Base-by-base conservation (phyloP, 2,113 vertebrate genomes). In the Empidonax traillii region DNA sequence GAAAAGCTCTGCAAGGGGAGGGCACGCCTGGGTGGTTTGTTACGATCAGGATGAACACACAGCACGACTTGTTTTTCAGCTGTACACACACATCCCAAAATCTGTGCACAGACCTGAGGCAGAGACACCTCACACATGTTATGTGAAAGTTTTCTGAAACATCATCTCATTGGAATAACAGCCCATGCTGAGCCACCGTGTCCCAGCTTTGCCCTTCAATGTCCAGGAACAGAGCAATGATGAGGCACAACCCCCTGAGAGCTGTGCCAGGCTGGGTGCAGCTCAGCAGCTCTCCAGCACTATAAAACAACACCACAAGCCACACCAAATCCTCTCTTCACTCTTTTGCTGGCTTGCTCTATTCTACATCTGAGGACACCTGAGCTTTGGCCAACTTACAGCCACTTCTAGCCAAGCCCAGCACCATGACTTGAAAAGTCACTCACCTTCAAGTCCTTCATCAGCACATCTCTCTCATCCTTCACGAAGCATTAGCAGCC, bases 401-500 rank as follows among this genome's bases (percentile, higher is more conserved):
- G 31, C 21, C 7, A 3, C 33, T 39, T 52, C 17, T 47, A 53
- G 27, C 49, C 8, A 12, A 61, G 17, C 39, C 31, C 33, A 22
- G 21, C 6, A 6, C 18, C 22, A 11, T 0, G 0, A 49, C 47
- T 47, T 3, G 0, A 56, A 28, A 28, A 67, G 15, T 27, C 47
- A 47, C 87, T 68, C 44, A 69, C 59, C 87, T 52, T 44, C 3
- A 71, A 33, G 12, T 8, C 52, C 74, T 65, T 53, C 19, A 2
- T 25, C 56, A 69, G 37, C 27, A 22, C 1, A 0, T 41, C 44
- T 20, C 14, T 12, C 24, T 31, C 69, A 27, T n/a, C 39, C 41
- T n/a, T 27, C 47, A 13, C 1, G 11, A 56, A 16, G 41, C 35
- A 51, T 2, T 2, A 63, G 46, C 49, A 73, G 4, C 17, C 10